Conservation (phyloP, 2,797 vertebrate genomes). For the Xiphorhynchus erythropygius region DNA sequence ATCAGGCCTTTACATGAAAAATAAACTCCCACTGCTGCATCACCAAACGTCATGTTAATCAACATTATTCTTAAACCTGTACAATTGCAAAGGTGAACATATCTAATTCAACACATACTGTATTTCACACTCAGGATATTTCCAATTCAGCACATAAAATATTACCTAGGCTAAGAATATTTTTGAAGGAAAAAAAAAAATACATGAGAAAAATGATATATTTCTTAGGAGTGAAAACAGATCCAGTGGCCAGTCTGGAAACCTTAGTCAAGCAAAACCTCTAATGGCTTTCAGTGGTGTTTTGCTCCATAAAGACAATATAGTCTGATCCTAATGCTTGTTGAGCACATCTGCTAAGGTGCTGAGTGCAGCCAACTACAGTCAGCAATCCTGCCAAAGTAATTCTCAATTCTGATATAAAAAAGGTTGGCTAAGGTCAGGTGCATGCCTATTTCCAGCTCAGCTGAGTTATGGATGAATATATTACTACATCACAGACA, state of each 20-base stretch:
- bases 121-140: neutral
- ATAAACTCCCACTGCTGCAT: accelerated
- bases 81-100: neutral
- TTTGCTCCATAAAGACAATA: neutral
- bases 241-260: neutral
- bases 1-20: neutral
- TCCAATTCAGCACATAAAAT: neutral
- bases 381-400: neutral
- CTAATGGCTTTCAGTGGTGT: neutral
- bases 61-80: neutral
- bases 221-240: neutral
- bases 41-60: neutral
- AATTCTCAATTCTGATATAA: neutral
- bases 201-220: neutral
- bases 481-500: neutral
- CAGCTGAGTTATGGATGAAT: neutral
- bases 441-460: neutral
- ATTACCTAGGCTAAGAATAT: neutral
- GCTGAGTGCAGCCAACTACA: neutral
- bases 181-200: neutral
- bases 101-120: neutral
- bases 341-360: constrained; percentile 23
- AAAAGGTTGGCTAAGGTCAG: neutral
- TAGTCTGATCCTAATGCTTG: neutral
- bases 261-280: neutral